Evolutionary conservation across 2,113 vertebrate genomes (phyloP).

Genomic region (Pitta sordida): DNA sequence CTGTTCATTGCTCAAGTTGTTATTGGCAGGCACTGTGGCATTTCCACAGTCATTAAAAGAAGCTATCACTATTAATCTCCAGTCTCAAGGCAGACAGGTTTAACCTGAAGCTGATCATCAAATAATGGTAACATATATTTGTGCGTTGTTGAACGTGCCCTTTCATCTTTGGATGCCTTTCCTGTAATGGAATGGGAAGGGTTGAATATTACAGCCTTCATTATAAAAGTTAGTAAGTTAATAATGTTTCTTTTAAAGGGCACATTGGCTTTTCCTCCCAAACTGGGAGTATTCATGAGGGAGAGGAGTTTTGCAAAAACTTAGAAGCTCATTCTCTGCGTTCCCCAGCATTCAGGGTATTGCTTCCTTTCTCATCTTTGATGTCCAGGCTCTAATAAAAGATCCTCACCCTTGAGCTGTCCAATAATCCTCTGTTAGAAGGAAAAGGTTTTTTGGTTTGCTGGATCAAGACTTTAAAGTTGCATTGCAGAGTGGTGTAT

Average conservation of each 20-base stretch:
- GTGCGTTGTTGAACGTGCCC: neutral
- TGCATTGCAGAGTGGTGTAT: neutral
- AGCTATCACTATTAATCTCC: constrained; percentile 43
- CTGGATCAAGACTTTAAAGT: neutral
- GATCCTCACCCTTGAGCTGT: neutral
- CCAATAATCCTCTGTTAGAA: neutral
- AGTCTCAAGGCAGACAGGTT: constrained; percentile 18
- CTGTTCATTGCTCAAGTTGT: constrained; percentile 57
- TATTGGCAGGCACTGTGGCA: constrained; percentile 32
- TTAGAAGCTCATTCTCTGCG: neutral
- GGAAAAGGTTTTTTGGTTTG: neutral
- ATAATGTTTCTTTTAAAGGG: neutral
- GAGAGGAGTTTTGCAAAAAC: neutral
- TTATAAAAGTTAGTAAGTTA: neutral
- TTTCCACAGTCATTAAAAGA: constrained; percentile 44
- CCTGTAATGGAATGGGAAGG: neutral
- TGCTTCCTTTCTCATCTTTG: neutral
- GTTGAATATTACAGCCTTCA: neutral
- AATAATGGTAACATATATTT: neutral
- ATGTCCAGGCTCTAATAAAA: neutral
- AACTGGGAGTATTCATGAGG: neutral
- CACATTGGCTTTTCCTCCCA: neutral
- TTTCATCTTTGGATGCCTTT: neutral
- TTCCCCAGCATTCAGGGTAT: neutral
- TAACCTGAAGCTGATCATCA: constrained; percentile 40